phyloP scores from a whole-genome alignment of 2,797 vertebrate species.

The Mallotus villosus region DNA sequence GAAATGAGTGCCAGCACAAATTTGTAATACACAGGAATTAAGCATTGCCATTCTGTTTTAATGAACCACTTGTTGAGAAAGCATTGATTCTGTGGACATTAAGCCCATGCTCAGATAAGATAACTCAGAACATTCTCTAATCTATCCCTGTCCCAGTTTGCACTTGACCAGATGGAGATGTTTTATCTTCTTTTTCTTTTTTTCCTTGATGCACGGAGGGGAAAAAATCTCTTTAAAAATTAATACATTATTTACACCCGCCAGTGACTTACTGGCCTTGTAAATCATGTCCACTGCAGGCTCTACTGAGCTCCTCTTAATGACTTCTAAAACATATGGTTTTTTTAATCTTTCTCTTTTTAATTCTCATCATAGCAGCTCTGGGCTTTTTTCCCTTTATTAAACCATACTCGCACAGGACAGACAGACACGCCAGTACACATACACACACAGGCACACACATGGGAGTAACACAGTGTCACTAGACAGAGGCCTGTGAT shows the following conservation, averaged over 20 bases:
- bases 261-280: conserved; percentile 56
- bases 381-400: conserved; percentile 56
- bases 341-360: conserved; percentile 66
- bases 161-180: conserved; percentile 77
- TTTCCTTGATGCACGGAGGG: conserved; percentile 57
- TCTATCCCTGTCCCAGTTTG: conserved; percentile 77
- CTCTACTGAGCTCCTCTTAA: conserved; percentile 70
- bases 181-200: conserved; percentile 37
- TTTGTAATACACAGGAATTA: conserved; percentile 68
- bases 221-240: conserved; percentile 75
- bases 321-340: conserved; percentile 74
- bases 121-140: conserved; percentile 73
- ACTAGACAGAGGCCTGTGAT: conserved; percentile 51
- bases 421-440: neutral
- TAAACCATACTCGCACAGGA: conserved; percentile 46
- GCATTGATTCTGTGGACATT: conserved; percentile 75
- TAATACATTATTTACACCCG: conserved; percentile 73
- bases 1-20: conserved; percentile 36
- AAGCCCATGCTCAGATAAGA: conserved; percentile 73
- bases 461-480: conserved; percentile 52
- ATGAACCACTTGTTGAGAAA: conserved; percentile 76
- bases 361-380: conserved; percentile 56
- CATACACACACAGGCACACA: conserved; percentile 16
- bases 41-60: conserved; percentile 74
- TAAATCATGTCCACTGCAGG: conserved; percentile 73